A percentile compares a stretch with the other conserved stretches of the same genome.
These are phyloP conservation scores for Syngnathus acus DNA, from an alignment of 2,797 vertebrate genomes.

Conservation along the genomic window DNA sequence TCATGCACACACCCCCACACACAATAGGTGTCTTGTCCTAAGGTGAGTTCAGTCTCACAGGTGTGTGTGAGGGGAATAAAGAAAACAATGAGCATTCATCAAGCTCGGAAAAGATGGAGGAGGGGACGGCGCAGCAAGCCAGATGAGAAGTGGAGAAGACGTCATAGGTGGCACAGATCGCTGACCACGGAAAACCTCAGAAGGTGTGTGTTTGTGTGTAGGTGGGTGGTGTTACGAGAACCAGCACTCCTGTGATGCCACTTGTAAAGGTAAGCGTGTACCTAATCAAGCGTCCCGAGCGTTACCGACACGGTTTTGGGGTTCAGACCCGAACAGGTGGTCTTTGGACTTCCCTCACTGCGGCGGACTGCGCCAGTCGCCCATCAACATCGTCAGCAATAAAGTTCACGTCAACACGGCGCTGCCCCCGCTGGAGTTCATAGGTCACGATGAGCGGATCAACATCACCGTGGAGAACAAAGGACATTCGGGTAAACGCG, in stretches of 20 bases:
- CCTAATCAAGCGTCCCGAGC: not conserved
- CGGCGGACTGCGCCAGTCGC: slow-evolving; percentile 72
- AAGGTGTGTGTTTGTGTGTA: slow-evolving; percentile 35
- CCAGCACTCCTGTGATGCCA: slow-evolving; percentile 62
- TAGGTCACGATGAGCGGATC: slow-evolving; percentile 62
- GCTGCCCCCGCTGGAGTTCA: slow-evolving; percentile 69
- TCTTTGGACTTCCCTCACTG: slow-evolving; percentile 40
- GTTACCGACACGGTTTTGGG: not conserved
- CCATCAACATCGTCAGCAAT: slow-evolving; percentile 78
- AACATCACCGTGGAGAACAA: slow-evolving; percentile 70
- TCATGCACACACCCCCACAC: too few species aligned
- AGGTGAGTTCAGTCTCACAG: too few species aligned
- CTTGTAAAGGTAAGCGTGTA: slow-evolving; percentile 61
- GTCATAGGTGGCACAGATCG: not conserved
- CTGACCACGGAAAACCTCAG: too few species aligned
- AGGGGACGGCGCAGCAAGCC: too few species aligned
- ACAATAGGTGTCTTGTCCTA: too few species aligned
- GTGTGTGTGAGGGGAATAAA: not conserved
- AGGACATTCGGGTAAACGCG: slow-evolving; percentile 72
- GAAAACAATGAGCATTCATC: not conserved
- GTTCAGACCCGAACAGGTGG: slow-evolving; percentile 74
- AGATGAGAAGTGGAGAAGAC: not conserved
- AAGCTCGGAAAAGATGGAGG: too few species aligned
- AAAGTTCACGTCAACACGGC: slow-evolving; percentile 44
- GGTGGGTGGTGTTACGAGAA: slow-evolving; percentile 74